Evolutionary conservation across 2,888 invertebrate genomes (phyloP), one percentile per base, ranked within the genome.

Genomic region (Pammene aurita): DNA sequence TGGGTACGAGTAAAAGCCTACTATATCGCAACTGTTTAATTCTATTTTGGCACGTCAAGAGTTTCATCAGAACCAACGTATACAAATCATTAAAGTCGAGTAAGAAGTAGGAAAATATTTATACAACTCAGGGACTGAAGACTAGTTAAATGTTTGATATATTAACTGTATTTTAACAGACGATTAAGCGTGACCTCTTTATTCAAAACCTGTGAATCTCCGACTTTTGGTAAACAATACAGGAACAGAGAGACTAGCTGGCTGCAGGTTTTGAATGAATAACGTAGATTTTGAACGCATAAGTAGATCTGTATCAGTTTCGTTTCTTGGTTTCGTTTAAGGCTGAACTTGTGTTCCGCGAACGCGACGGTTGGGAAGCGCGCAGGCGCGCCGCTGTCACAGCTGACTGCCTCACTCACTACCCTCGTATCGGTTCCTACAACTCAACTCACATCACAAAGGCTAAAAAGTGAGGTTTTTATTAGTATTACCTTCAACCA

Each of bases 81-180:
- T 92, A 92, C 90, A 92, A 92, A 92, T 90, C 91, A 91, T 90
- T 90, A 91, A 92, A 90, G 82, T 91, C 90, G 86, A 87, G 85
- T 92, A 92, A 92, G 91, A 88, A 85, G 91, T 92, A 92, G 92
- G 91, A 88, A 90, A 89, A 88, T 92, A 92, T 92, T 90, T 92
- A 91, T 91, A 92, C 88, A 91, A 90, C 86, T 84, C 91, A 89
- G 90, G 92, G 92, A 92, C 92, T 92, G 92, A 92, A 90, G 89
- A 92, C 87, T 92, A 91, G 90, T 85, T 92, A 92, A 92, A 91
- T 89, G 92, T 92, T 92, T 92, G 89, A 92, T 91, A 92, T 92
- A 91, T 88, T 85, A 88, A 90, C 90, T 91, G 89, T 92, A 92
- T 89, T 90, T 88, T 90, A 89, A 86, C 90, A 86, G 90, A 87